Evolutionary conservation across 1,140 invertebrate species (phyloP), one percentile per base, ranked within the genome.

Genomic region (Aphaenogaster ashmeadi): DNA sequence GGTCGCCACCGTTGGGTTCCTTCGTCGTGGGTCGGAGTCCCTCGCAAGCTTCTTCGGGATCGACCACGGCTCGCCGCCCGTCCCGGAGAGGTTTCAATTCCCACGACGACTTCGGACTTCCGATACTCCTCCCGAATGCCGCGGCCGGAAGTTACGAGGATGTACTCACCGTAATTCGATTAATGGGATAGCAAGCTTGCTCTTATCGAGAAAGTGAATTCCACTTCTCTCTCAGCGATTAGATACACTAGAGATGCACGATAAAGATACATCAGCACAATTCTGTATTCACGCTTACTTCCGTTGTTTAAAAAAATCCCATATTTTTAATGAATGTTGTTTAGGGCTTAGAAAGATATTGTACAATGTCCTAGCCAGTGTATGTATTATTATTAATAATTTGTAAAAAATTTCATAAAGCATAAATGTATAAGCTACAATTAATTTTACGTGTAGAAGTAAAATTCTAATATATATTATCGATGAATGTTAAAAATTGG

Each of bases 1-100:
- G 93, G 93, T 92, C 93, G 92, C 87, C 71, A 88, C 71, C 81
- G 89, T 87, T 91, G 89, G 86, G 81, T 87, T 93, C 90, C 89
- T 90, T 93, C 78, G 85, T 78, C 88, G 58, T 83, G 89, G 86
- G 87, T 69, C 69, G 64, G 69, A 72, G 85, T 92, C 91, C 91
- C 91, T 89, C 60, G 91, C 56, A 81, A 91, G 87, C 81, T 89
- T 90, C 91, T 84, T 89, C 87, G 67, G 75, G 89, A 69, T 89
- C 87, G 84, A 87, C 71, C 74, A 41, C 67, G 66, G 47, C 52
- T 80, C 67, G 52, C 74, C 77, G 60, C 66, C 52, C 64, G 58
- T n/a, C 36, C n/a, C 41, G 72, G 74, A 64, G 86, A 85, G 87
- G 84, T 91, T 89, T 91, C 90, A 91, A 91, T 91, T 91, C 87